Evolutionary conservation across 2,888 invertebrate species (phyloP), one percentile per base, ranked within the genome.

Genomic region (Beris morrisii): DNA sequence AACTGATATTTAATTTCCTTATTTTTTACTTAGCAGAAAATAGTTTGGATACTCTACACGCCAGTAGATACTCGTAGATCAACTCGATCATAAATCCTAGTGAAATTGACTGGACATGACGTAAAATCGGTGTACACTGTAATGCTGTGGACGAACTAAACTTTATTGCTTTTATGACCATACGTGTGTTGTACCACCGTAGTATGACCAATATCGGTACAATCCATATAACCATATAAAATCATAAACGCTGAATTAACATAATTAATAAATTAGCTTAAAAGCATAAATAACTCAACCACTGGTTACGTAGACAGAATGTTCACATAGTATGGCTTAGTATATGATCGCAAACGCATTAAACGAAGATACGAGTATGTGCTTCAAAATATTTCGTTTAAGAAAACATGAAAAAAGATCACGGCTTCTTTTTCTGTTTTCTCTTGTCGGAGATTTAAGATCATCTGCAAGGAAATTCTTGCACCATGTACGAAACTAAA

Each of bases 191-290:
- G 56, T 56, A 52, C 22, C 38, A 45, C 61, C 22, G 31, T 48
- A 53, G 9, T 22, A 53, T 4, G 15, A 7, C 5, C 53, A 28
- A 9, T 9, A 48, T 5, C 55, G 45, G 46, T 45, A 44, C 30
- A 52, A 12, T 13, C 15, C 7, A 56, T 5, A 43, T 45, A 55
- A 53, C 46, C 55, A 53, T 53, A 67, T 43, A 52, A 64, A 54
- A 64, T 52, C 31, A 61, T 50, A 61, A 65, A 65, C 38, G 65
- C 43, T 65, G 65, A 65, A 59, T 66, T 66, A 61, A 68, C 68
- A 68, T 68, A 68, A 68, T 68, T 68, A 68, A 68, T 68, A 68
- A 68, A 68, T 68, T 68, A 68, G 68, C 58, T 61, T 57, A 66
- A 65, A 56, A 52, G 63, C 68, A 65, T 68, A 68, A 68, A 68